Base-by-base conservation (phyloP, 2,113 vertebrate species). In the Eretmochelys imbricata region DNA sequence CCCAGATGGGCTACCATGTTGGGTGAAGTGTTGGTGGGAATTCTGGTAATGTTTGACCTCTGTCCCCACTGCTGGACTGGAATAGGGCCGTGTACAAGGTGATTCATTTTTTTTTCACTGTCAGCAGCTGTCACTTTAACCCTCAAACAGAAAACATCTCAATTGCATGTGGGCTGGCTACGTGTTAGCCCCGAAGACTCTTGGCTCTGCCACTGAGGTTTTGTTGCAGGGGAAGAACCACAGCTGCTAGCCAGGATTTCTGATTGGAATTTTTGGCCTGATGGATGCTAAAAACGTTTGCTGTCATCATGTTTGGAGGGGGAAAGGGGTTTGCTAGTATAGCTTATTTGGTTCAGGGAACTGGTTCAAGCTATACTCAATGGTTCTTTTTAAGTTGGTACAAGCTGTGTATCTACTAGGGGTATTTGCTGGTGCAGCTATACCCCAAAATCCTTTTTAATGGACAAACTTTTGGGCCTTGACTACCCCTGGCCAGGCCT, bases 91-190 rank as follows among this genome's bases (percentile, higher is more conserved):
- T 50, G 48, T 59, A 48, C 2, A 14, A 11, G 72, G 75, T 72
- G 54, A 88, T 76, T 84, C 12, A 1, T 38, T 65, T 42, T 42
- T 42, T 84, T 8, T 89, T 80, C 57, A 76, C 80, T 95, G 90
- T 57, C 80, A 82, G 85, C 53, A 82, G 76, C 90, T 93, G 81
- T 85, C 65, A 82, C 48, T 79, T n/a, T 22, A 1, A 90, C 82
- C 87, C 95, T 84, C 93, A 95, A 92, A 89, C 89, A 93, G 95
- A 95, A 86, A 97, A 29, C n/a, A 82, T 91, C 31, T 3, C 87
- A 93, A 82, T 96, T 94, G 92, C 94, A 91, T 90, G 93, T 88
- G 93, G 49, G 57, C 80, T 91, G 95, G 83, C 83, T 48, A 50
- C 90, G 85, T 78, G 75, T 93, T 81, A 93, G 92, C 76, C 49